These are phyloP conservation scores for Epicauta chinensis DNA, from an alignment of 1,140 invertebrate genomes.

Conservation along the genomic window DNA sequence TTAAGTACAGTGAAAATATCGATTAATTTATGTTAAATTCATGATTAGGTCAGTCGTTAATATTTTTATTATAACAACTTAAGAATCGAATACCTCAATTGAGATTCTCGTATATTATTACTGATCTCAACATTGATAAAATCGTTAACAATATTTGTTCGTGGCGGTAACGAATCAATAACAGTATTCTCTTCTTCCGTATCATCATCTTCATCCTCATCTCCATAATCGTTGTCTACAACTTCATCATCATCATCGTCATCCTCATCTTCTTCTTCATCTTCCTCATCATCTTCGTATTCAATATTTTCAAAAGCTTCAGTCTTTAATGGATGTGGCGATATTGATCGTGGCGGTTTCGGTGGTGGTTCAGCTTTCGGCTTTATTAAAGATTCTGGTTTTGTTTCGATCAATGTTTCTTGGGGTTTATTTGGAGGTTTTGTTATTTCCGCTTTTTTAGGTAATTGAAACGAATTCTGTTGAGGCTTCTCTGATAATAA, in stretches of 20 bases:
- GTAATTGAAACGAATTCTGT: too few relatives aligned
- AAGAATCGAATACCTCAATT: too few relatives aligned
- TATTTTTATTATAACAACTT: too few relatives aligned
- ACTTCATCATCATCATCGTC: constrained; percentile 35
- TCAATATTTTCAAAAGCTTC: constrained; percentile 35
- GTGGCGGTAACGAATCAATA: constrained; percentile 20
- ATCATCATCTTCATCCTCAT: constrained; percentile 31
- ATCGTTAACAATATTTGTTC: constrained; percentile 25
- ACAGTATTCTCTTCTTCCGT: constrained; percentile 33
- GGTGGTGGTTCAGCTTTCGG: constrained; percentile 23
- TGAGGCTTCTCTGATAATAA: too few relatives aligned
- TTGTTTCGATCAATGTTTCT: not conserved
- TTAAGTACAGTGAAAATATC: too few relatives aligned
- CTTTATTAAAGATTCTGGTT: constrained; percentile 2
- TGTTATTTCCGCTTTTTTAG: constrained; percentile 9
- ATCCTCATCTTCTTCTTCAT: constrained; percentile 28
- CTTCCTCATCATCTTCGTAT: constrained; percentile 31
- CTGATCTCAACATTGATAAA: constrained; percentile 21
- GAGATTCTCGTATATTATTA: too few relatives aligned
- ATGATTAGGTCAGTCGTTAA: too few relatives aligned
- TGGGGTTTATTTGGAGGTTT: constrained; percentile 18
- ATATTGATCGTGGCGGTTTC: constrained; percentile 35
- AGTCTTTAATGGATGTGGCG: constrained; percentile 32
- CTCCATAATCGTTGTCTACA: constrained; percentile 33
- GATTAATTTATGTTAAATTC: too few relatives aligned